Evolutionary conservation across 2,797 vertebrate species (phyloP).

Genomic region (Halcyon leucocephala): DNA sequence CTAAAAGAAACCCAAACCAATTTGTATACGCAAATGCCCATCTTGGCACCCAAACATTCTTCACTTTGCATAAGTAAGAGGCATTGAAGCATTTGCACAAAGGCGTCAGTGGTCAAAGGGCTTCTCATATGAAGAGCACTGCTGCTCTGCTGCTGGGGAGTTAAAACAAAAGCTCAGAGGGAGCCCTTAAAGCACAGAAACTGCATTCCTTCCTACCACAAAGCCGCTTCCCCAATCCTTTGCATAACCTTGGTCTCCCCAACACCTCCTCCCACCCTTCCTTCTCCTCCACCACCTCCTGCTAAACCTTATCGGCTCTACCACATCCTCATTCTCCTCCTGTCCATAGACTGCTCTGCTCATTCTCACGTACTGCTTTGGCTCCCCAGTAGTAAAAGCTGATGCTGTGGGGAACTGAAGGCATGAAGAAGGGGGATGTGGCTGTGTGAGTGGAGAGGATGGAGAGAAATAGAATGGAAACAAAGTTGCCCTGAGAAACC

Average conservation of each 20-base stretch:
- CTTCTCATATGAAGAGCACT: neutral
- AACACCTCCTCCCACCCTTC: constrained; percentile 84
- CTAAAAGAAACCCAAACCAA: constrained; percentile 2
- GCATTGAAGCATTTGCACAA: neutral
- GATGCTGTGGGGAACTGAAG: neutral
- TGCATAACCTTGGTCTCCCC: constrained; percentile 82
- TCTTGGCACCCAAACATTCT: constrained; percentile 6
- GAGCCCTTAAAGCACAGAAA: constrained; percentile 44
- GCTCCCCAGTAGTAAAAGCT: neutral
- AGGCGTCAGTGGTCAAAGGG: neutral
- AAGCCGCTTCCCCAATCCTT: constrained; percentile 80
- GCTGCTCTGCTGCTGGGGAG: neutral
- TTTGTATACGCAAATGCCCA: constrained; percentile 17
- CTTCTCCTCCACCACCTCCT: constrained; percentile 71
- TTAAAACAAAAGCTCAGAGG: constrained; percentile 23
- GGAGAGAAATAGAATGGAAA: constrained; percentile 6
- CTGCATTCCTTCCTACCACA: constrained; percentile 64
- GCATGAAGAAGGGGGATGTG: neutral
- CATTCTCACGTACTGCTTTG: constrained; percentile 67
- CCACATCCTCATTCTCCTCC: constrained; percentile 71
- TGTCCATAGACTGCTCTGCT: constrained; percentile 43
- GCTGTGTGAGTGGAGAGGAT: neutral
- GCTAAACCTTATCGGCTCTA: constrained; percentile 65
- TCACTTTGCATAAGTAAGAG: constrained; percentile 47
- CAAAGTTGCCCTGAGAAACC: neutral